phyloP scores from a whole-genome alignment of 2,797 vertebrate species.

The Limosa lapponica region DNA sequence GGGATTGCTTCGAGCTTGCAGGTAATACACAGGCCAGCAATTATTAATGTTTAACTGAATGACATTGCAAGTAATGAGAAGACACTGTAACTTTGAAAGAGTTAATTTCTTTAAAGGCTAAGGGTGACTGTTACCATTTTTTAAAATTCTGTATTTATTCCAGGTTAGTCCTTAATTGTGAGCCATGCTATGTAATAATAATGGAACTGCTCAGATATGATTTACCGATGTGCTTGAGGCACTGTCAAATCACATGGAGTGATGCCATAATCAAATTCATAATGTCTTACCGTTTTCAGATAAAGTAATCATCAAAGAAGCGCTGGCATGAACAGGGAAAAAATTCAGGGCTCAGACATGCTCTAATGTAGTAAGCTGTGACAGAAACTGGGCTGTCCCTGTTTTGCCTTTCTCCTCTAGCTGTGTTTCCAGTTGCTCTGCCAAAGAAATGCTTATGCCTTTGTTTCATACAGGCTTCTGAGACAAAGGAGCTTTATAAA shows the following conservation, averaged over 20 bases:
- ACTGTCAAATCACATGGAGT: background rate
- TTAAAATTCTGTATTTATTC: background rate
- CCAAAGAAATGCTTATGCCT: background rate
- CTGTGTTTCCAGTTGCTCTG: background rate
- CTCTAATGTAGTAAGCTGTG: slow-evolving; percentile 44
- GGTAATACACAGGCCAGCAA: slow-evolving; percentile 49
- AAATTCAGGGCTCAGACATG: slow-evolving; percentile 57
- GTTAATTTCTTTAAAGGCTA: slow-evolving; percentile 39
- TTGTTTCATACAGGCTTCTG: background rate
- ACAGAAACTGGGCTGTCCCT: slow-evolving; percentile 53
- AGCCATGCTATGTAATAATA: background rate
- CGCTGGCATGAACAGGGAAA: slow-evolving; percentile 50
- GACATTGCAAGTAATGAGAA: background rate
- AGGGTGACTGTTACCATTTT: background rate
- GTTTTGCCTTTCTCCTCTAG: slow-evolving; percentile 38
- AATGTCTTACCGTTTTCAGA: slow-evolving; percentile 47
- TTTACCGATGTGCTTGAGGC: slow-evolving; percentile 20
- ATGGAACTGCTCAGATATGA: slow-evolving; percentile 16
- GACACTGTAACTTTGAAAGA: slow-evolving; percentile 34
- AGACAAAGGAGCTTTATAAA: background rate
- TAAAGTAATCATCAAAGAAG: slow-evolving; percentile 39
- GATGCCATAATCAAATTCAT: slow-evolving; percentile 45
- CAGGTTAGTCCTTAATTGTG: background rate
- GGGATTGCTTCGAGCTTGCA: slow-evolving; percentile 45
- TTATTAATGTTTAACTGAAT: background rate